Percentiles rank a stretch among this genome's conserved stretches.
Evolutionary conservation across 1,140 invertebrate genomes (phyloP).

Genomic region (Pseudomyrmex pallidus): DNA sequence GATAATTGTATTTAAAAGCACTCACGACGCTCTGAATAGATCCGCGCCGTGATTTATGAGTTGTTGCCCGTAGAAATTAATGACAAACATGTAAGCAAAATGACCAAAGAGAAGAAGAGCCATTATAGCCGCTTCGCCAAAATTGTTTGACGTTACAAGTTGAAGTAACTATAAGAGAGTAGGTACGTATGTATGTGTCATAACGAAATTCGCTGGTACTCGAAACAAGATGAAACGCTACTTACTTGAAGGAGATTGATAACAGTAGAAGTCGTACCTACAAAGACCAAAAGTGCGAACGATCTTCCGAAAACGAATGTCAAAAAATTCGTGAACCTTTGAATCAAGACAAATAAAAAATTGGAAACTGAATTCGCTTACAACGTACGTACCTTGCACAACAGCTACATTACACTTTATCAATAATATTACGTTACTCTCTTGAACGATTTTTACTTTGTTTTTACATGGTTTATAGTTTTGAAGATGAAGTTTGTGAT

Average conservation of each 20-base stretch:
- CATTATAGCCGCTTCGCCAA: not conserved
- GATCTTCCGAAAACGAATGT: not conserved
- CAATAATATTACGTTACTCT: too few relatives aligned
- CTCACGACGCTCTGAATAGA: not conserved
- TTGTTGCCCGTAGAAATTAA: slow-evolving; percentile 24
- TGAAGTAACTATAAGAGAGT: not conserved
- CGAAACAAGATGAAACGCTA: not conserved
- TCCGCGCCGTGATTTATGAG: not conserved
- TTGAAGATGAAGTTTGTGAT: too few relatives aligned
- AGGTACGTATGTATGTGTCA: not conserved
- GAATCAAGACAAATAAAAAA: not conserved
- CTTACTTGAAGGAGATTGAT: slow-evolving; percentile 31
- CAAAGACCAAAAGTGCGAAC: not conserved
- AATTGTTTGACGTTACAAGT: not conserved
- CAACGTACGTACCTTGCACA: not conserved
- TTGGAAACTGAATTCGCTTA: not conserved
- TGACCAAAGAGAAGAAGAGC: not conserved
- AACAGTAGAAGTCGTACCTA: not conserved
- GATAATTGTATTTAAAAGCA: not conserved
- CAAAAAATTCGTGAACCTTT: slow-evolving; percentile 7
- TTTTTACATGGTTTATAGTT: too few relatives aligned
- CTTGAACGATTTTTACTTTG: too few relatives aligned
- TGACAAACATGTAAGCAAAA: slow-evolving; percentile 11
- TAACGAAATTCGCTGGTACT: not conserved
- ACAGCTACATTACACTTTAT: not conserved